phyloP scores from a whole-genome alignment of 2,888 invertebrate species.

The Halocaridina rubra region DNA sequence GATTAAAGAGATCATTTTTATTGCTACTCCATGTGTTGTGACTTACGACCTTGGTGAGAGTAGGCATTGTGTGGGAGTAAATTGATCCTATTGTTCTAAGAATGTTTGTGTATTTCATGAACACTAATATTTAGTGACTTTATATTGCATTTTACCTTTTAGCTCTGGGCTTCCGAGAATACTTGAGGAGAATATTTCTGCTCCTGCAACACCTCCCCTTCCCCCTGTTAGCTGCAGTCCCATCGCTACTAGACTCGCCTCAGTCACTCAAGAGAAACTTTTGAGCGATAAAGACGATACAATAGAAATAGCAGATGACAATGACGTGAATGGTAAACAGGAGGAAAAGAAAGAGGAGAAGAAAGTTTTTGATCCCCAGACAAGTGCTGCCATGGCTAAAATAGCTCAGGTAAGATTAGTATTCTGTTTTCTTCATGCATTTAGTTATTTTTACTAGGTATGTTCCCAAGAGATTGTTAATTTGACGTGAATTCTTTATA shows the following conservation, averaged over 20 bases:
- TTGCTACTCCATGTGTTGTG: not conserved
- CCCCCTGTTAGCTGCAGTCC: conserved; percentile 20
- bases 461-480: too few species aligned
- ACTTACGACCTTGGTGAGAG: too few species aligned
- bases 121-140: not conserved
- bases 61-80: too few species aligned
- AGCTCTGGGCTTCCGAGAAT: conserved; percentile 6
- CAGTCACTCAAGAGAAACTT: conserved; percentile 17
- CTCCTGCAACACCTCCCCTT: conserved; percentile 14
- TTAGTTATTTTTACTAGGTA: too few species aligned
- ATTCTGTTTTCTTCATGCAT: too few species aligned
- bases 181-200: conserved; percentile 10
- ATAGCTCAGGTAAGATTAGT: conserved; percentile 42
- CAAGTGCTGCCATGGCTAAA: conserved; percentile 57
- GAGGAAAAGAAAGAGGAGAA: conserved; percentile 45
- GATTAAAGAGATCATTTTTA: not conserved
- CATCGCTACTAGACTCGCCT: not conserved
- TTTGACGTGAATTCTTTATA: too few species aligned
- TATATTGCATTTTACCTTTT: too few species aligned
- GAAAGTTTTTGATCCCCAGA: conserved; percentile 42
- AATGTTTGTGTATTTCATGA: too few species aligned
- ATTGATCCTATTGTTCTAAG: too few species aligned
- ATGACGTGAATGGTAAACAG: not conserved
- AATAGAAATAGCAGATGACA: not conserved
- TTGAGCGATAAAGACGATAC: not conserved